Base-by-base conservation (phyloP, 2,113 vertebrate genomes). In the Hyaena hyaena region DNA sequence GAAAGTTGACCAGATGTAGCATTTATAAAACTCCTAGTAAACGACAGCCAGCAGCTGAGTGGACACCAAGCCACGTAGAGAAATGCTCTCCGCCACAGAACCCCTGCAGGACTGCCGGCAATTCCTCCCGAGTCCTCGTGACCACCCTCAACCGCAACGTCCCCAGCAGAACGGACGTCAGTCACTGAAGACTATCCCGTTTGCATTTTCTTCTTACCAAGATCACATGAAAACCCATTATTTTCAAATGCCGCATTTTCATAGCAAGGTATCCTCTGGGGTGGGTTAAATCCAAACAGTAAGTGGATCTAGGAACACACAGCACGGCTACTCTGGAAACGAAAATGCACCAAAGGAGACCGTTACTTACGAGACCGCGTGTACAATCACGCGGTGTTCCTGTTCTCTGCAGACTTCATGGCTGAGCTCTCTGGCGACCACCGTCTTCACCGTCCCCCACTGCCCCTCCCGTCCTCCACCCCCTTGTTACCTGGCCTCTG, bases 291-390 rank as follows among this genome's bases (percentile, higher is more conserved):
- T 98, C 98, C 68, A 98, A 94, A 96, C 99, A 99, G 96, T 99
- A 99, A 0, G 94, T 82, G 96, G 98, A 98, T 0, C 10, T 11
- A 16, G 98, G 93, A 53, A 98, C 65, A 90, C 98, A 99, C 6
- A 99, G 96, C 35, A 99, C 96, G 39, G 99, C 99, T 69, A 99
- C 96, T 93, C 99, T 99, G 93, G 35, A 98, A 98, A 31, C 69
- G 88, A 97, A 93, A 88, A 95, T 0, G 92, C 21, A 79, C 43
- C 88, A 68, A 2, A 50, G 5, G 28, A 92, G 26, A 89, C 10
- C 82, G 24, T 74, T 45, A 81, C 7, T 88, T 58, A 58, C 0
- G 66, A 63, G 28, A 85, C 15, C 0, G 58, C 58, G 16, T 7
- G 66, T 35, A 69, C 21, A 45, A 8, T 5, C 33, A 0, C 6